These are phyloP conservation scores for Miniopterus natalensis DNA, from an alignment of 2,113 vertebrate species.

Conservation along the genomic window DNA sequence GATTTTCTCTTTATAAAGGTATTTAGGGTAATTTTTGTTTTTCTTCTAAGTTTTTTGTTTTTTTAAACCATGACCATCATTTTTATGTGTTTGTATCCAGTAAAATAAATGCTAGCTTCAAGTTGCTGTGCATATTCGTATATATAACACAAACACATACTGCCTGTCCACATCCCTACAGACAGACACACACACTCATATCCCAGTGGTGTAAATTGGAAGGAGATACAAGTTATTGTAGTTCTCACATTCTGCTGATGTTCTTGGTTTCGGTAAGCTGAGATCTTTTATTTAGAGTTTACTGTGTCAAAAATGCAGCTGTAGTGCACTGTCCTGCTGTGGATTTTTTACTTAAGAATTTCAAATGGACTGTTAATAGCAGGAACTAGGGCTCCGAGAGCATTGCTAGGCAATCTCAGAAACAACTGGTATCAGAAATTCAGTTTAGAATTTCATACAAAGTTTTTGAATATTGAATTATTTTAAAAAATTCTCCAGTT, in stretches of 20 bases:
- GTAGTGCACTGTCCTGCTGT: background rate
- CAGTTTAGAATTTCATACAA: background rate
- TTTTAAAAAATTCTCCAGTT: background rate
- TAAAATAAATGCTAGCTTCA: constrained; percentile 13
- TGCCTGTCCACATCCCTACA: no score
- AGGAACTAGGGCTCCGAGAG: background rate
- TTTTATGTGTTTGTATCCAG: background rate
- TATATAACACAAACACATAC: background rate
- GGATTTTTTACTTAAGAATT: background rate
- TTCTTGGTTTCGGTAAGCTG: background rate
- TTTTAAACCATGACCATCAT: background rate
- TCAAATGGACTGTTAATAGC: background rate
- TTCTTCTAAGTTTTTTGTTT: background rate
- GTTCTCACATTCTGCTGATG: background rate
- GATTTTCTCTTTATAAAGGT: background rate
- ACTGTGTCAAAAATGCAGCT: background rate
- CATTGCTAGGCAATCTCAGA: background rate
- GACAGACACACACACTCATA: background rate
- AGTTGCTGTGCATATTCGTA: background rate
- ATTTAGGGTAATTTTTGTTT: background rate
- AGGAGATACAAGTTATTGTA: background rate
- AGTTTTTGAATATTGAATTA: background rate
- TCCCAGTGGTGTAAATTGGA: background rate
- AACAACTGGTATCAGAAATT: background rate
- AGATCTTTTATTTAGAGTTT: background rate